These are phyloP conservation scores for Scophthalmus maximus DNA, from an alignment of 2,113 vertebrate genomes.

Conservation along the genomic window DNA sequence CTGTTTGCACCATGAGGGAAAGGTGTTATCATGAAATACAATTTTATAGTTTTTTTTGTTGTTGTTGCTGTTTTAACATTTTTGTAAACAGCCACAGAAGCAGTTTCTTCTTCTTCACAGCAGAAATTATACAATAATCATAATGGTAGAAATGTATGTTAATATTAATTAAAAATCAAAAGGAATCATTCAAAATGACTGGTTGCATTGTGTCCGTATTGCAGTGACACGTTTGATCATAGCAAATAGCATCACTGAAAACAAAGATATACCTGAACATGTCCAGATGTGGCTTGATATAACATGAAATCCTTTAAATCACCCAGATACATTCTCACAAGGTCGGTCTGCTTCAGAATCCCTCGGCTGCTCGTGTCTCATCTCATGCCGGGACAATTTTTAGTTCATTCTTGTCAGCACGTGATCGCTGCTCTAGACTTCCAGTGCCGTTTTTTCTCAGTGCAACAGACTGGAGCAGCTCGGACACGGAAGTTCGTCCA, in stretches of 20 bases:
- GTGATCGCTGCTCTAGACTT: background rate
- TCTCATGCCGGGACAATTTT: background rate
- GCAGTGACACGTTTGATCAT: too few species aligned
- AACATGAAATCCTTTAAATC: background rate
- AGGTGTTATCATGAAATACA: conserved; percentile 3
- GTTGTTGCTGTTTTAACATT: too few species aligned
- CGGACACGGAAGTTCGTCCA: too few species aligned
- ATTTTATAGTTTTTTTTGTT: background rate
- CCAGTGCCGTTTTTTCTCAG: background rate
- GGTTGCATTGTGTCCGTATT: too few species aligned
- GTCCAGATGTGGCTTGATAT: background rate
- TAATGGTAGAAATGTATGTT: too few species aligned
- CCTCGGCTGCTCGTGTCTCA: background rate
- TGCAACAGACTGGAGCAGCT: background rate
- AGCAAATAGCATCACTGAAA: conserved; percentile 20
- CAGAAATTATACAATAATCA: too few species aligned
- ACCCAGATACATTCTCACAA: background rate
- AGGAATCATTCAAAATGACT: too few species aligned
- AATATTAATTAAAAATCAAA: too few species aligned
- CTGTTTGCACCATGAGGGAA: background rate
- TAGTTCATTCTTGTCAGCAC: background rate
- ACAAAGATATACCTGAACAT: background rate
- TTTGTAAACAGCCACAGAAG: too few species aligned
- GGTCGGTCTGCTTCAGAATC: background rate
- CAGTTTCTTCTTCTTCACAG: too few species aligned